Conservation (phyloP, 2,797 vertebrate genomes). For the Anomalospiza imberbis region DNA sequence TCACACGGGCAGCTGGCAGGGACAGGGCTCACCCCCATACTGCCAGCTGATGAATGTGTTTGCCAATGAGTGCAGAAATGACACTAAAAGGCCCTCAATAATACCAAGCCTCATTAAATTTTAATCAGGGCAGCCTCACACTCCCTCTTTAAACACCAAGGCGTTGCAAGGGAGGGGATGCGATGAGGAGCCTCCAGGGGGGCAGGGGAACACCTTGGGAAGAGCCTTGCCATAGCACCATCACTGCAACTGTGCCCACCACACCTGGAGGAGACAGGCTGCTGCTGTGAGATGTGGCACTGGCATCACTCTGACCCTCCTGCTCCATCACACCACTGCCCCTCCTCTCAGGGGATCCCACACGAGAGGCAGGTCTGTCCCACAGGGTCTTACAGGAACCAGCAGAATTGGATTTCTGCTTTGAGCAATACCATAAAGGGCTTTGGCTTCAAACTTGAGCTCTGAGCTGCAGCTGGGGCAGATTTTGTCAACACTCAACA, state of each 20-base stretch:
- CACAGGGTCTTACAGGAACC: not conserved
- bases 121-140: constrained; percentile 1
- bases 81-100: constrained; percentile 22
- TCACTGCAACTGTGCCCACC: not conserved
- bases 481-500: not conserved
- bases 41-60: not conserved
- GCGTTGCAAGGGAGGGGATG: not conserved
- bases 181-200: fast-evolving
- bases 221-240: not conserved
- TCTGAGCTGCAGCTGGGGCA: not conserved
- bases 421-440: not conserved
- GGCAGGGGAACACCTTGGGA: not conserved
- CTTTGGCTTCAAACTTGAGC: not conserved
- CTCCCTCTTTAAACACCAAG: not conserved
- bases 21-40: not conserved
- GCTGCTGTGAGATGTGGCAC: not conserved
- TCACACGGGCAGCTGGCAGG: not conserved
- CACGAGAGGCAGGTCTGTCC: not conserved
- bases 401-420: not conserved
- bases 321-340: not conserved
- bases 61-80: constrained; percentile 14
- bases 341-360: not conserved
- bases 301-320: not conserved
- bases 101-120: constrained; percentile 44
- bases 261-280: not conserved